Conservation (phyloP, 2,113 vertebrate genomes). For the Rostratula benghalensis region DNA sequence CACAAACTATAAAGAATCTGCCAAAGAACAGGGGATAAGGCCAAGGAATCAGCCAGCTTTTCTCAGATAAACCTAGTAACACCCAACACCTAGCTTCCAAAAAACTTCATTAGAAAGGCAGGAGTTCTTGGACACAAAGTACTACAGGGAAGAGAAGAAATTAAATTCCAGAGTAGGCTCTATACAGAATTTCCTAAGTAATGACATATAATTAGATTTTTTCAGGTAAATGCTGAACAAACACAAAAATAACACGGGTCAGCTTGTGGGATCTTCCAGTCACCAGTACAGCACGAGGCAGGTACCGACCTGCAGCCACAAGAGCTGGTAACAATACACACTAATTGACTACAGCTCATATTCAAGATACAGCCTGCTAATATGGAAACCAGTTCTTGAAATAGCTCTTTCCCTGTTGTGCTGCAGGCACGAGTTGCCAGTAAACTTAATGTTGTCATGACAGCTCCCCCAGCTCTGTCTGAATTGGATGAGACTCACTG, state of each 20-base stretch:
- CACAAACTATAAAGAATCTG: neutral
- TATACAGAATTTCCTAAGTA: neutral
- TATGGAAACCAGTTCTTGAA: neutral
- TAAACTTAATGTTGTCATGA: neutral
- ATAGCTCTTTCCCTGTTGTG: neutral
- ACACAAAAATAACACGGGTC: fast-evolving
- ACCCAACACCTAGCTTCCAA: neutral
- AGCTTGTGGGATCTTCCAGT: neutral
- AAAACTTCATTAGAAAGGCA: neutral
- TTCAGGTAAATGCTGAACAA: neutral
- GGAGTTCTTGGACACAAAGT: neutral
- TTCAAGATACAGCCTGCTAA: neutral
- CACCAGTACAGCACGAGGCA: neutral
- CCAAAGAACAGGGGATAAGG: neutral
- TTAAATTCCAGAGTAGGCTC: neutral
- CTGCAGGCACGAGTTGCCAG: neutral
- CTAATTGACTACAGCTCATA: neutral
- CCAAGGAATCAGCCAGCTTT: neutral
- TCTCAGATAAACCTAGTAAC: neutral
- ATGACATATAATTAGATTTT: neutral
- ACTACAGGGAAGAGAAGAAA: neutral
- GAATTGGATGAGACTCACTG: fast-evolving
- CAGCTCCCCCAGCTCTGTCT: neutral
- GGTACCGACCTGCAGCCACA: neutral
- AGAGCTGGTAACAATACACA: neutral